Evolutionary conservation across 1,140 invertebrate genomes (phyloP).

Genomic region (Calycopis cecrops): DNA sequence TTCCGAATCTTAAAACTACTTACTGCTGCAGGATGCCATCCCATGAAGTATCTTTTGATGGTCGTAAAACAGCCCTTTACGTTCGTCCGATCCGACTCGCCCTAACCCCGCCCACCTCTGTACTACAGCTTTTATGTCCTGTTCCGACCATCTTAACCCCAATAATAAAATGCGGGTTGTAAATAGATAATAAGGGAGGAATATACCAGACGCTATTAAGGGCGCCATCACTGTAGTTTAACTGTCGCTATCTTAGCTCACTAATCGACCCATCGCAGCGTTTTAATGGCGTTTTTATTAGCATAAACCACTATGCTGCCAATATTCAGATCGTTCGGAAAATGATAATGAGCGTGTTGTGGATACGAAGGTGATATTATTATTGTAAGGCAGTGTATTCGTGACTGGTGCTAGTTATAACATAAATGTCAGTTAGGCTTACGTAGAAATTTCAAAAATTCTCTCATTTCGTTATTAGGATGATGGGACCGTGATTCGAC

Average conservation of each 20-base stretch:
- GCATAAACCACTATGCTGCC: constrained; percentile 33
- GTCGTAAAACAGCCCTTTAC: constrained; percentile 70
- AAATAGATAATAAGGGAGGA: constrained; percentile 72
- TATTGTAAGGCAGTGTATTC: too few relatives aligned
- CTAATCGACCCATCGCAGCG: constrained; percentile 57
- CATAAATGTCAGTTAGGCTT: too few relatives aligned
- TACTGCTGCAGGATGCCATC: constrained; percentile 60
- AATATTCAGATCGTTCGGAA: constrained; percentile 22
- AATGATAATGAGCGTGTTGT: not conserved
- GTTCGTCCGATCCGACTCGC: constrained; percentile 53
- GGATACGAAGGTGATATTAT: constrained; percentile 4
- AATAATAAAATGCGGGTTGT: constrained; percentile 73
- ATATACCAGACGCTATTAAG: constrained; percentile 63
- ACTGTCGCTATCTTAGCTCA: constrained; percentile 52
- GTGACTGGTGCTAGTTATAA: too few relatives aligned
- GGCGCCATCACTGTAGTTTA: constrained; percentile 60
- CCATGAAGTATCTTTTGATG: constrained; percentile 70
- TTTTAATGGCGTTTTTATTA: constrained; percentile 63
- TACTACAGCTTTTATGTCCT: constrained; percentile 60
- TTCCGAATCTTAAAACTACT: constrained; percentile 46
- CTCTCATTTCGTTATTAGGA: too few relatives aligned
- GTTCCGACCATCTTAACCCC: constrained; percentile 61
- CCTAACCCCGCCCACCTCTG: constrained; percentile 50
- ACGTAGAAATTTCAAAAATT: too few relatives aligned
- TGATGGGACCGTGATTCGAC: too few relatives aligned